Evolutionary conservation across 2,113 vertebrate genomes (phyloP), one percentile per base, ranked within the genome.

Genomic region (Misgurnus anguillicaudatus): DNA sequence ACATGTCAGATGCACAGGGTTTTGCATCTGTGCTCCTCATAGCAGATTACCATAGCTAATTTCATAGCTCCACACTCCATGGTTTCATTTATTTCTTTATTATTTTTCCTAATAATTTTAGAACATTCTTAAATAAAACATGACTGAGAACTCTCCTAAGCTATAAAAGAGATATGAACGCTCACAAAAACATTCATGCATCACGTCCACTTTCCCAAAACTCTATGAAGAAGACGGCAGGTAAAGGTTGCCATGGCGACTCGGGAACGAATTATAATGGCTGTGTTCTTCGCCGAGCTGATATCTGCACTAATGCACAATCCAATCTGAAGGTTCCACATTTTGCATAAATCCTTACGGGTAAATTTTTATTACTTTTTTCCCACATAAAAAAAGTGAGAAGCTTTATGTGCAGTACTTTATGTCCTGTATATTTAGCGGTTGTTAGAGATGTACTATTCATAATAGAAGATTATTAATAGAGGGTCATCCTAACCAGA

Each of bases 171-270:
- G 41, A 75, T 8, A 9, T 42, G 71, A 24, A 51, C 16, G 3
- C 31, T 38, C 21, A 42, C 38, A 55, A 16, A 63, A 57, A 70
- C 76, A 60, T 58, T 58, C n/a, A 57, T 14, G 17, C 17, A 57
- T 57, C 42, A 45, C 51, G 10, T 51, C 31, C 66, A 31, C 69
- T 63, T 72, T 75, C 36, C 58, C 51, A 51, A 71, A 81, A 81
- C 76, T 64, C 39, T 48, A 42, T 36, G 58, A 24, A 48, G 19
- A 21, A 84, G 58, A 73, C 16, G 70, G 71, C 79, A 81, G 79
- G 79, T 84, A 77, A 81, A 69, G 36, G 80, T 84, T 84, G 76
- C 83, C 67, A 84, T 84, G 69, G 60, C 51, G 80, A 84, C 76
- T 57, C 14, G 51, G 47, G 57, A 77, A 55, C 36, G 24, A 31